A percentile compares a stretch with the other conserved stretches of the same genome.
phyloP scores from a whole-genome alignment of 1,140 invertebrate genomes.

The Philotrypesis tridentata region DNA sequence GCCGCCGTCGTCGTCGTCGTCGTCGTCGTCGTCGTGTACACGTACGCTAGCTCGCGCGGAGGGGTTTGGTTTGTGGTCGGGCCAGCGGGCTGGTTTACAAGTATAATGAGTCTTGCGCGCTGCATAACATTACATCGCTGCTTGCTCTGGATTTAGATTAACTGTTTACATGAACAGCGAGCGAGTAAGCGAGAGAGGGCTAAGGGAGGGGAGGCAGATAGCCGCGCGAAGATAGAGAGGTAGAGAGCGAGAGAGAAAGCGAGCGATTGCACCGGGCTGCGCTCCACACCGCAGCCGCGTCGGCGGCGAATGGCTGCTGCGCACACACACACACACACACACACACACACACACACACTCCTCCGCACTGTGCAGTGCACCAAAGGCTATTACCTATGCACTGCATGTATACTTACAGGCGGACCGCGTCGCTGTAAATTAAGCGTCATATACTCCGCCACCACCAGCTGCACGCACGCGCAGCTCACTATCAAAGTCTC shows the following conservation, averaged over 20 bases:
- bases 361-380: too few relatives aligned
- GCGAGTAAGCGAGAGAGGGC: slow-evolving; percentile 31
- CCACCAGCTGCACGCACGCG: background rate
- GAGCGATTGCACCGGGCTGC: slow-evolving; percentile 13
- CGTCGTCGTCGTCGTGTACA: slow-evolving; percentile 43
- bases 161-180: slow-evolving; percentile 71
- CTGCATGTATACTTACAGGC: background rate
- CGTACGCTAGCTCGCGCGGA: background rate
- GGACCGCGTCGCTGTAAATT: slow-evolving; percentile 27
- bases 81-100: slow-evolving; percentile 72
- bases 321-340: background rate
- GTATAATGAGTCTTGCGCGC: slow-evolving; percentile 75
- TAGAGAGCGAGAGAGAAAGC: slow-evolving; percentile 3
- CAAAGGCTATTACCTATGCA: slow-evolving; percentile 31
- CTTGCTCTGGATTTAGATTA: slow-evolving; percentile 75
- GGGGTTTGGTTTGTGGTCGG: slow-evolving; percentile 63
- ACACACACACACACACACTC: background rate
- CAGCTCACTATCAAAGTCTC: too few relatives aligned
- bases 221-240: slow-evolving; percentile 21
- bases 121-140: slow-evolving; percentile 74
- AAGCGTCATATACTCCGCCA: slow-evolving; percentile 30
- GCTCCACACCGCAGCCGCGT: background rate
- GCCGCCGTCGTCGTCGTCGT: slow-evolving; percentile 41
- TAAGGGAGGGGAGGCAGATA: slow-evolving; percentile 13
- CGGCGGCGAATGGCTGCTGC: background rate